Percentiles rank a stretch among this genome's conserved stretches.
phyloP scores from a whole-genome alignment of 2,113 vertebrate genomes.

The Rhea americana region DNA sequence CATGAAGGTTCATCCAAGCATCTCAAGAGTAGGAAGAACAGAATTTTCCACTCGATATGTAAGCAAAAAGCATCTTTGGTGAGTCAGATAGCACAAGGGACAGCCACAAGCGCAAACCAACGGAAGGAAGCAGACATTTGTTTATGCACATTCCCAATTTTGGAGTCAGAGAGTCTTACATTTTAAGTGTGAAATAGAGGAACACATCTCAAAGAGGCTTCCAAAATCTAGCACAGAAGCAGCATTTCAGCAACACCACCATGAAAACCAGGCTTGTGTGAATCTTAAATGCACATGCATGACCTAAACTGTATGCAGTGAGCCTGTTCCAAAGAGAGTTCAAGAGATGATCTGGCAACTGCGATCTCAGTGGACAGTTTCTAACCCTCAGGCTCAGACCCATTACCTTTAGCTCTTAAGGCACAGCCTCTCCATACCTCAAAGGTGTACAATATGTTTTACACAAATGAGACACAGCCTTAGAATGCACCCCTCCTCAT shows the following conservation, averaged over 20 bases:
- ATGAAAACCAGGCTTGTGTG: not conserved
- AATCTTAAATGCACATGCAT: not conserved
- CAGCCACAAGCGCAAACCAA: not conserved
- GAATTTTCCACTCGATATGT: not conserved
- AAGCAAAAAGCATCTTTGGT: not conserved
- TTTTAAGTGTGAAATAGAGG: not conserved
- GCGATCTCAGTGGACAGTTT: not conserved
- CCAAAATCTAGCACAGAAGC: not conserved
- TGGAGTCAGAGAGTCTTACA: not conserved
- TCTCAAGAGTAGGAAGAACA: not conserved
- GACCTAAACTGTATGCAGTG: not conserved
- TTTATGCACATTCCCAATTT: not conserved
- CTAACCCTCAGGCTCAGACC: not conserved
- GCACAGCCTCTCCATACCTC: not conserved
- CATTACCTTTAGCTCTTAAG: not conserved
- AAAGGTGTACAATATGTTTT: not conserved
- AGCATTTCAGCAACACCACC: not conserved
- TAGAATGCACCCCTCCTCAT: not conserved
- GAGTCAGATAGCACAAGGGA: not conserved
- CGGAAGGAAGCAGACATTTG: not conserved
- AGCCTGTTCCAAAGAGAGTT: not conserved
- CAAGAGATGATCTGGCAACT: fast-evolving
- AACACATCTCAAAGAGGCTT: not conserved
- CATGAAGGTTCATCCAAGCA: not conserved
- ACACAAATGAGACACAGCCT: not conserved